Percentiles rank a stretch among this genome's conserved stretches.
Conservation (phyloP, 2,888 invertebrate species). For the Tenthredo livida region DNA sequence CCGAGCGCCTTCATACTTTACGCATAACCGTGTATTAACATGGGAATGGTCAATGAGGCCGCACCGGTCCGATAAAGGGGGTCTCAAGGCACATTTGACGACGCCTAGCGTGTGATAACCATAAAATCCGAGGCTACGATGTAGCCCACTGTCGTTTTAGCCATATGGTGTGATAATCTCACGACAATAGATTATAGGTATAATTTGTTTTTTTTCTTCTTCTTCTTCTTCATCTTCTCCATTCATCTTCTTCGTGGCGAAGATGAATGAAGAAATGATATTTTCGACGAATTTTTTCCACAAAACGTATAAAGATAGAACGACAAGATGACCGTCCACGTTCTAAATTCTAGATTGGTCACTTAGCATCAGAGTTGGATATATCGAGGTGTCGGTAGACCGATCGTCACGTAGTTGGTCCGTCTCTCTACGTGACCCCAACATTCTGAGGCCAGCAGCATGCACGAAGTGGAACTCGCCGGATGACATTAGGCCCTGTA, state of each 20-base stretch:
- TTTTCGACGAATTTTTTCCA: background rate
- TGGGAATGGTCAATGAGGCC: slow-evolving; percentile 73
- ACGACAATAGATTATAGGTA: background rate
- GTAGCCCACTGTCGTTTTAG: background rate
- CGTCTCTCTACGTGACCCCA: slow-evolving; percentile 32
- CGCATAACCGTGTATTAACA: slow-evolving; percentile 76
- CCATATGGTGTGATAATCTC: background rate
- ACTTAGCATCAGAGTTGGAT: slow-evolving; percentile 20
- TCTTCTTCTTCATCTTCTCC: too few relatives aligned
- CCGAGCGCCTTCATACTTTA: slow-evolving; percentile 76
- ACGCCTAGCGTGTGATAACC: slow-evolving; percentile 51
- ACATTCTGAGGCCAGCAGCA: background rate
- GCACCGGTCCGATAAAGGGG: slow-evolving; percentile 60
- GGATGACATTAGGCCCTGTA: slow-evolving; percentile 33
- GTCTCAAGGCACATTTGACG: slow-evolving; percentile 43
- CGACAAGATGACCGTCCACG: background rate
- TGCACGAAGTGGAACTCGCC: slow-evolving; percentile 30
- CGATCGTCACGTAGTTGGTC: slow-evolving; percentile 41
- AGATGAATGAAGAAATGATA: too few relatives aligned
- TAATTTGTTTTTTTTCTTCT: too few relatives aligned
- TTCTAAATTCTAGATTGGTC: slow-evolving; percentile 23
- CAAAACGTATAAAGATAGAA: background rate
- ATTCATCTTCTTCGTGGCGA: too few relatives aligned
- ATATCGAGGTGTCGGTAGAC: slow-evolving; percentile 21
- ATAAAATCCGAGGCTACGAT: slow-evolving; percentile 44